Percentiles rank a stretch among this genome's conserved stretches.
These are phyloP conservation scores for Cotesia glomerata DNA, from an alignment of 1,140 invertebrate species.

Conservation along the genomic window DNA sequence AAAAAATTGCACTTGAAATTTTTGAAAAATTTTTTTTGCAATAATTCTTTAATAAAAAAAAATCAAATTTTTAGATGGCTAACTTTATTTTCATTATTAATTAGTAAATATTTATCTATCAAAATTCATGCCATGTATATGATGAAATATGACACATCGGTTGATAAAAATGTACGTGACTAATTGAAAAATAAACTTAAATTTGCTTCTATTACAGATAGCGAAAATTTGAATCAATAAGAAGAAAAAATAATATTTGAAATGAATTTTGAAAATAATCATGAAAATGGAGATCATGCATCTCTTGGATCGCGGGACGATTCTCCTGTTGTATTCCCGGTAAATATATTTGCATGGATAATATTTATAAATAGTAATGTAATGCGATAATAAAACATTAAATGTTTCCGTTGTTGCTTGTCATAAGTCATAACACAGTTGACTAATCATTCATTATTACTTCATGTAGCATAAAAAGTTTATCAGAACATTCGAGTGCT, in stretches of 20 bases:
- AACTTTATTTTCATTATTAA: too few relatives aligned
- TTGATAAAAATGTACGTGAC: slow-evolving; percentile 11
- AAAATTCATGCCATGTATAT: neutral
- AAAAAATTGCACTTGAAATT: too few relatives aligned
- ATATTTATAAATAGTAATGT: neutral
- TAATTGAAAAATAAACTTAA: too few relatives aligned
- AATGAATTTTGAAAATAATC: neutral
- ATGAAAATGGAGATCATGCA: slow-evolving; percentile 34
- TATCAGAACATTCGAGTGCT: too few relatives aligned
- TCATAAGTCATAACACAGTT: neutral
- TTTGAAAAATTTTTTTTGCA: too few relatives aligned
- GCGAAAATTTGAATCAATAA: slow-evolving; percentile 23
- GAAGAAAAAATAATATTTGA: slow-evolving; percentile 26
- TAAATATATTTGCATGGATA: slow-evolving; percentile 23
- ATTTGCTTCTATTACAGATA: neutral
- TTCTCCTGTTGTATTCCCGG: slow-evolving; percentile 35
- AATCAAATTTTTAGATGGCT: too few relatives aligned
- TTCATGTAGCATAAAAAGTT: too few relatives aligned
- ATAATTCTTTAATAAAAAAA: too few relatives aligned
- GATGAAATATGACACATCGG: too few relatives aligned
- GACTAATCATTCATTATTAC: neutral
- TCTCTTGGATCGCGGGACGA: slow-evolving; percentile 32
- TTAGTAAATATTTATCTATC: neutral
- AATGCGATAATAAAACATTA: neutral
- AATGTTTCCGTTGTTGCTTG: neutral